Evolutionary conservation across 2,113 vertebrate species (phyloP), one percentile per base, ranked within the genome.

Genomic region (Isichthys henryi): DNA sequence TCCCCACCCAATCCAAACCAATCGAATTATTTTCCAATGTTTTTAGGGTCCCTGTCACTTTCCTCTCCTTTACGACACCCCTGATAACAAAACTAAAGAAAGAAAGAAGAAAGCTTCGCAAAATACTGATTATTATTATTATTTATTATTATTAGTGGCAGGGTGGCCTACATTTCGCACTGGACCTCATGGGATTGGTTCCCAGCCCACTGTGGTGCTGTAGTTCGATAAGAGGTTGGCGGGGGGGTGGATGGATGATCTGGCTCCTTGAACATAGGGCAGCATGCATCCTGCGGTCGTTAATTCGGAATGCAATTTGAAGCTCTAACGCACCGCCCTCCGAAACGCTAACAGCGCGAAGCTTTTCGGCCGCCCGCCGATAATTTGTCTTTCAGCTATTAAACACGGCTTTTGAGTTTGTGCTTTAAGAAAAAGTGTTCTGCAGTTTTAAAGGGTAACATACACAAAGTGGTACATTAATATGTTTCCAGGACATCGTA

Each of bases 401-500:
- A 45, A 84, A 84, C 35, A 21, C 15, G 13, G 35, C 3, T 70
- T 80, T 80, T 5, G n/a, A 43, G 74, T 43, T 43, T 5, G 17
- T 43, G 15, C 74, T 80, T 80, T 39, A 43, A 80, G 13, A 80
- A 80, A 80, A 80, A 13, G n/a, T 31, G n/a, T 27, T 86, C 85
- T 87, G 85, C n/a, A n/a, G 31, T 53, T 43, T 80, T 50, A 53
- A 87, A 39, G 85, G 50, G 85, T 53, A 53, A 56, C 27, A 50
- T 87, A 87, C 48, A 86, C 48, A 13, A 43, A 56, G 50, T 53
- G 50, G 85, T 56, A 87, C 85, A 56, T 56, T 53, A 53, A 48
- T 87, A 35, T 39, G 31, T 87, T 87, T 87, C 85, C 85, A 87
- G n/a, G 85, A 56, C 49, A 56, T 87, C n/a, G 48, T 87, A 53